A percentile compares a stretch with the other conserved stretches of the same genome.
Evolutionary conservation across 2,888 invertebrate species (phyloP).

Genomic region (Amiota minor): DNA sequence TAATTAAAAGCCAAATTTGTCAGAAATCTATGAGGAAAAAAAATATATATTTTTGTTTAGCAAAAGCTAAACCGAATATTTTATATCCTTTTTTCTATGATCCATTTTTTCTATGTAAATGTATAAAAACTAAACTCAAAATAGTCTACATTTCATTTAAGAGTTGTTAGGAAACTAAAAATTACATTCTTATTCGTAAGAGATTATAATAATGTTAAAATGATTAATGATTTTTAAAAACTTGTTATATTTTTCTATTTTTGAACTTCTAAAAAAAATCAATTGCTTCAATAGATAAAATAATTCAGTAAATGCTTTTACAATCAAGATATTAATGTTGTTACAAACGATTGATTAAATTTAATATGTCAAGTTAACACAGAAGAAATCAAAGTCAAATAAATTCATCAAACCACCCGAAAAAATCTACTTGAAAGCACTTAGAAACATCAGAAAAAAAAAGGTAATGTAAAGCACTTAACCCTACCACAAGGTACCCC

Average conservation of each 20-base stretch:
- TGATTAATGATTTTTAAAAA: not conserved
- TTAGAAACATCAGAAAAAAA: conserved; percentile 38
- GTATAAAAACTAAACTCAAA: too few relatives aligned
- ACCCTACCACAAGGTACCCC: conserved; percentile 52
- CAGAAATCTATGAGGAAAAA: conserved; percentile 38
- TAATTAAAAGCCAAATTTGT: conserved; percentile 63
- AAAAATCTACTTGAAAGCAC: conserved; percentile 24
- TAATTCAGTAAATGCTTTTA: not conserved
- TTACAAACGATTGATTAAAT: too few relatives aligned
- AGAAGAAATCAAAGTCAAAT: not conserved
- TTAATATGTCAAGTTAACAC: too few relatives aligned
- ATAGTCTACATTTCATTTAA: too few relatives aligned
- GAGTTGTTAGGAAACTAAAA: too few relatives aligned
- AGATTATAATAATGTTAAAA: not conserved
- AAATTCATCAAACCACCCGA: not conserved
- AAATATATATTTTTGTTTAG: too few relatives aligned
- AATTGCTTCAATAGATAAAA: not conserved
- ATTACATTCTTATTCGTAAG: too few relatives aligned
- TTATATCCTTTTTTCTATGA: too few relatives aligned
- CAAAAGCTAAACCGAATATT: too few relatives aligned
- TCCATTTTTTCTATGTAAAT: too few relatives aligned
- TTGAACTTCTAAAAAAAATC: too few relatives aligned
- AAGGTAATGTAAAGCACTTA: conserved; percentile 57
- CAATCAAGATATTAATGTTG: not conserved
- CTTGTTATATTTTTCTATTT: too few relatives aligned